These are phyloP conservation scores for Guaruba guarouba DNA, from an alignment of 2,113 vertebrate genomes.

Conservation along the genomic window DNA sequence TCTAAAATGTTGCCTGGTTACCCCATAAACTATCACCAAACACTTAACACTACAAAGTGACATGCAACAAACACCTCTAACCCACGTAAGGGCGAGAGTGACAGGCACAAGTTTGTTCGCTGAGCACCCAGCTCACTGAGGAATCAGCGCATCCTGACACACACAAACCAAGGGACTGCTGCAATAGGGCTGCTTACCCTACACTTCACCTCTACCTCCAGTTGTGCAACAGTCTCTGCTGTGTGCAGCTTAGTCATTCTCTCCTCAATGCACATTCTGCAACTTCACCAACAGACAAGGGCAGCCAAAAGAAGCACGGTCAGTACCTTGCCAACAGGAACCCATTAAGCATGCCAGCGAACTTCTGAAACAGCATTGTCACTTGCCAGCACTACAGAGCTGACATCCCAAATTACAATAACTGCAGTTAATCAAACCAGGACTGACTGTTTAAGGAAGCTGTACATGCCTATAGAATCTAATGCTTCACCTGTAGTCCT, in stretches of 20 bases:
- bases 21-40: conserved; percentile 25
- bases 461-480: not conserved
- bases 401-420: not conserved
- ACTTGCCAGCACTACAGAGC: not conserved
- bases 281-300: not conserved
- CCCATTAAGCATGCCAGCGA: not conserved
- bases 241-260: not conserved
- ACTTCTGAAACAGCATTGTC: not conserved
- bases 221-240: not conserved
- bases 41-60: not conserved
- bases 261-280: not conserved
- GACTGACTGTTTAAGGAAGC: not conserved
- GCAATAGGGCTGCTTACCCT: not conserved
- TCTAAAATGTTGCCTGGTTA: conserved; percentile 54
- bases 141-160: not conserved
- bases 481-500: fast-evolving
- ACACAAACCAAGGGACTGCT: not conserved
- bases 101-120: conserved; percentile 55
- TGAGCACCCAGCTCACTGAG: not conserved
- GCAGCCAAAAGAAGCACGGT: not conserved
- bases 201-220: not conserved
- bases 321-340: not conserved
- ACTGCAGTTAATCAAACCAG: not conserved
- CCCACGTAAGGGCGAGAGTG: not conserved
- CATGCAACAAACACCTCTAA: not conserved